These are phyloP conservation scores for Sprattus sprattus DNA, from an alignment of 2,113 vertebrate species.

Conservation along the genomic window DNA sequence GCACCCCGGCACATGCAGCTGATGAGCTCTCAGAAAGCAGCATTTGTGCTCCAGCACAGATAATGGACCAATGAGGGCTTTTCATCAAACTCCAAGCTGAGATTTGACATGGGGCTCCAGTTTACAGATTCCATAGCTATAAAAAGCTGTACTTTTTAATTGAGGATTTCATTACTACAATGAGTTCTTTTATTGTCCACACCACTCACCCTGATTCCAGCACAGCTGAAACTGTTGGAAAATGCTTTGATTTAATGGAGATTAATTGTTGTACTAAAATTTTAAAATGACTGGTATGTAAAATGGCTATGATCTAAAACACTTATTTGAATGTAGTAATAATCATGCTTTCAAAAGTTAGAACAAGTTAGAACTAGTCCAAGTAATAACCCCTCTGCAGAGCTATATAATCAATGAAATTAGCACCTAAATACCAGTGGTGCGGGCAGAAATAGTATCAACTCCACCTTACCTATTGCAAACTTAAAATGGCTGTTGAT, in stretches of 20 bases:
- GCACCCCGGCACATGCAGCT: background rate
- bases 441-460: background rate
- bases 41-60: constrained; percentile 35
- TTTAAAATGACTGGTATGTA: background rate
- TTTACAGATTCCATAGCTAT: constrained; percentile 41
- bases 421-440: background rate
- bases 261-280: background rate
- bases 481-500: background rate
- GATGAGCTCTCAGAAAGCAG: constrained; percentile 36
- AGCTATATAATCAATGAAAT: background rate
- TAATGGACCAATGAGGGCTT: constrained; percentile 55
- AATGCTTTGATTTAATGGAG: background rate
- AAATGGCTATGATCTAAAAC: background rate
- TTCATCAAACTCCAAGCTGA: constrained; percentile 43
- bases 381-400: background rate
- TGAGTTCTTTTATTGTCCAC: background rate
- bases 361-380: no score
- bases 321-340: background rate
- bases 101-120: constrained; percentile 20
- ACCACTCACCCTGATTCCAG: background rate
- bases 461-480: background rate
- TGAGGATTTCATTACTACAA: constrained; percentile 41
- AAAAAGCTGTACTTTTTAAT: constrained; percentile 24
- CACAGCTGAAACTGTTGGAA: background rate
- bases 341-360: background rate